Evolutionary conservation across 2,888 invertebrate species (phyloP).

Genomic region (Abscondita cerata): DNA sequence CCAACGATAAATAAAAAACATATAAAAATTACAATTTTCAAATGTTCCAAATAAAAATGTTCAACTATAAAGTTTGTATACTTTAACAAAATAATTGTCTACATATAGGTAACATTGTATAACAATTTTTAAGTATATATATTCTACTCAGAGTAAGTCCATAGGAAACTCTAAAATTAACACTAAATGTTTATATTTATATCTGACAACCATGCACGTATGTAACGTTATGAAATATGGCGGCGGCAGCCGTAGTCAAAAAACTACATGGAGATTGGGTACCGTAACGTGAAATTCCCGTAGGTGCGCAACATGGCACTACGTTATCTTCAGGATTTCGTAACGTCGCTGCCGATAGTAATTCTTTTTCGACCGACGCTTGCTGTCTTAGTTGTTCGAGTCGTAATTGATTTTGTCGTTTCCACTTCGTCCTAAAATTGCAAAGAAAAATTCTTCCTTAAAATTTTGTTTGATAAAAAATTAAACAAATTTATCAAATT

Average conservation of each 20-base stretch:
- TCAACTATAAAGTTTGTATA: no score
- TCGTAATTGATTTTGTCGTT: constrained; percentile 86
- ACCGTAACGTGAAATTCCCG: constrained; percentile 48
- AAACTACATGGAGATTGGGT: constrained; percentile 65
- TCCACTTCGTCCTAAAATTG: constrained; percentile 80
- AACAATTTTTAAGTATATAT: no score
- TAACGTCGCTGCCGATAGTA: constrained; percentile 54
- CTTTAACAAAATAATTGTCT: no score
- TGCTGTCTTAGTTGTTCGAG: constrained; percentile 86
- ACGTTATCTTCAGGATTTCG: constrained; percentile 47
- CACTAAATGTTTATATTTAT: no score
- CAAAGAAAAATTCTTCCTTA: neutral
- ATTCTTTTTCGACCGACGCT: constrained; percentile 77
- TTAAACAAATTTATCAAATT: no score
- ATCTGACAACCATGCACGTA: constrained; percentile 77
- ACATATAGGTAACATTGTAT: no score
- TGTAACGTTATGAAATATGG: constrained; percentile 76
- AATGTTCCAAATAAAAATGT: no score
- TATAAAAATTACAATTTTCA: no score
- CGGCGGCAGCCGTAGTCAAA: constrained; percentile 73
- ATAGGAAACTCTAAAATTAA: no score
- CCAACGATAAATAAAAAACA: no score
- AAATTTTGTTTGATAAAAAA: neutral
- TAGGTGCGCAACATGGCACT: constrained; percentile 54
- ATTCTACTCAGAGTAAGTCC: no score